phyloP scores from a whole-genome alignment of 2,888 invertebrate species.

The Abscondita cerata region DNA sequence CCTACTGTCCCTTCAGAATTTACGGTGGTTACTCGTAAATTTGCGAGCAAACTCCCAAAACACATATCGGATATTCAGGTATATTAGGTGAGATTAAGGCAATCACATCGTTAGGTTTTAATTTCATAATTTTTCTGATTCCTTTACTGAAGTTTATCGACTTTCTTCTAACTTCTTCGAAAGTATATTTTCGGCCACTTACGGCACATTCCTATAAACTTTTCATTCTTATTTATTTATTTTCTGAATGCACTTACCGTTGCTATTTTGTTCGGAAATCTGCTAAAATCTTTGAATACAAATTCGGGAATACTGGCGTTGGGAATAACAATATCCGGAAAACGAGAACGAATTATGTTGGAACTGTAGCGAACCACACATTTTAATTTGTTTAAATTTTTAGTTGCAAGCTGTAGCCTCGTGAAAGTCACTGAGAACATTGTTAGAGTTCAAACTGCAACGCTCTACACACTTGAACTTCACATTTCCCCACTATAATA shows the following conservation, averaged over 20 bases:
- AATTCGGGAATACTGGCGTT: constrained; percentile 64
- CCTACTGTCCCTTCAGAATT: constrained; percentile 73
- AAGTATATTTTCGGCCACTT: constrained; percentile 77
- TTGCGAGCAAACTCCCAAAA: constrained; percentile 75
- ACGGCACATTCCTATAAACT: constrained; percentile 73
- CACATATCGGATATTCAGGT: constrained; percentile 74
- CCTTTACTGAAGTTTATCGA: constrained; percentile 65
- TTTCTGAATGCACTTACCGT: constrained; percentile 70
- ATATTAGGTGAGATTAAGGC: constrained; percentile 77
- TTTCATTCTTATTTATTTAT: too few species aligned
- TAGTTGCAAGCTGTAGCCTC: too few species aligned
- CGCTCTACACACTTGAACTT: too few species aligned
- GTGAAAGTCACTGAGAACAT: too few species aligned
- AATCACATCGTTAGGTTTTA: constrained; percentile 71
- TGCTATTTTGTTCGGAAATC: constrained; percentile 66
- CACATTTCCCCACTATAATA: too few species aligned
- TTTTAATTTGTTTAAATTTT: not conserved
- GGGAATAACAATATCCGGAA: constrained; percentile 63
- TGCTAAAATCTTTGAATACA: constrained; percentile 62
- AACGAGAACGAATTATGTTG: constrained; percentile 54
- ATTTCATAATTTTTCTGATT: constrained; percentile 69
- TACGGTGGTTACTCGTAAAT: constrained; percentile 72
- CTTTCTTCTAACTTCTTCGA: constrained; percentile 68
- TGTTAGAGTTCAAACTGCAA: too few species aligned
- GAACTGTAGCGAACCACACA: not conserved